Evolutionary conservation across 2,113 vertebrate genomes (phyloP).

Genomic region (Carlito syrichta): DNA sequence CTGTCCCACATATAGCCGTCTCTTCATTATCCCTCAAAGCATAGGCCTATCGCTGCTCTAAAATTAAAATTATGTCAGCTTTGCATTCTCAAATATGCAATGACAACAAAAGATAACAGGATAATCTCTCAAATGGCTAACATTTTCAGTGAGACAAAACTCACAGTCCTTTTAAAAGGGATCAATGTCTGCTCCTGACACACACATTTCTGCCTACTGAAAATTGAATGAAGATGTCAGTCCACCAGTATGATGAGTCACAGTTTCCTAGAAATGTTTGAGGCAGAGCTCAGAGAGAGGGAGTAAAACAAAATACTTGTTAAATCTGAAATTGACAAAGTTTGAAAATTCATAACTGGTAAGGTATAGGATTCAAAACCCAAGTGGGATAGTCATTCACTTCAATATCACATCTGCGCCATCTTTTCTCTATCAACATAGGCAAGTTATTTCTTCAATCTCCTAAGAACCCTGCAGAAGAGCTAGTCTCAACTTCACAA

Average conservation of each 20-base stretch:
- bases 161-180: neutral
- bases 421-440: neutral
- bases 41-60: neutral
- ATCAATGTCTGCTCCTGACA: neutral
- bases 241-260: neutral
- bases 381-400: accelerated
- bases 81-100: neutral
- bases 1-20: neutral
- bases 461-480: too few relatives aligned
- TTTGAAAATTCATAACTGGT: neutral
- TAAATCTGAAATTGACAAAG: neutral
- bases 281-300: neutral
- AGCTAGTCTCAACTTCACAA: neutral
- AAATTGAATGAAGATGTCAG: neutral
- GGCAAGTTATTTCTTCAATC: neutral
- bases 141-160: neutral
- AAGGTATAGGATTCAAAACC: neutral
- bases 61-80: neutral
- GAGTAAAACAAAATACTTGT: neutral
- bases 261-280: neutral
- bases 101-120: neutral
- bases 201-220: neutral
- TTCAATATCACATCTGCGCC: neutral
- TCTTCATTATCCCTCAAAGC: neutral
- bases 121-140: neutral